Evolutionary conservation across 2,888 invertebrate genomes (phyloP), one percentile per base, ranked within the genome.

Genomic region (Agrochola lota): DNA sequence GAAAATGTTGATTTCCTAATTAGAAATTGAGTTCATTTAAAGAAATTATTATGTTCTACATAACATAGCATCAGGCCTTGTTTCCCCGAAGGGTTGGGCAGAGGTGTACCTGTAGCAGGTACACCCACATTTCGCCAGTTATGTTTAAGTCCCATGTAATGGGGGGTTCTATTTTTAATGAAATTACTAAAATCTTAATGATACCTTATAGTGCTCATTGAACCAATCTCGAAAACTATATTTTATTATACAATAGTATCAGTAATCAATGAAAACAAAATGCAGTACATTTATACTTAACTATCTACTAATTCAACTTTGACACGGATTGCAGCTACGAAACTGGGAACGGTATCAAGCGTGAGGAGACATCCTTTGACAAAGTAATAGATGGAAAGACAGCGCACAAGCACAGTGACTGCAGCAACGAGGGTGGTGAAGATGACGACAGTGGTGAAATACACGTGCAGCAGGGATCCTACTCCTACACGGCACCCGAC

Each of bases 301-400:
- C 4, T 55, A 17, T 23, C 7, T 43, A 59, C 2, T 40, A 40
- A 46, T 46, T n/a, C 40, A 68, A 43, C 1, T 60, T n/a, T 67
- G 12, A n/a, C 35, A 7, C 3, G 11, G 1, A 55, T 86, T 83
- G 55, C 89, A 98, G 98, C 92, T 98, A 98, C 87, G 98, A 98
- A 96, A 98, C 98, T 35, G 98, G 97, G 6, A 98, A 98, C 92
- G 98, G 98, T 78, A 98, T 98, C 78, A 97, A 97, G 89, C 97
- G 98, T 0, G 98, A 98, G 94, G 98, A 98, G 93, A 97, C 96
- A 63, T 98, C 98, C 43, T 98, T 97, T 91, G 96, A 98, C 87
- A 98, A 98, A 94, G 97, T 97, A 80, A 92, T 97, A 60, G 84
- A 85, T 43, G 85, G 84, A 43, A 80, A 69, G 12, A 95, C 97